A percentile compares a stretch with the other conserved stretches of the same genome.
phyloP scores from a whole-genome alignment of 2,888 invertebrate genomes.

The Mesorhabditis sp. region DNA sequence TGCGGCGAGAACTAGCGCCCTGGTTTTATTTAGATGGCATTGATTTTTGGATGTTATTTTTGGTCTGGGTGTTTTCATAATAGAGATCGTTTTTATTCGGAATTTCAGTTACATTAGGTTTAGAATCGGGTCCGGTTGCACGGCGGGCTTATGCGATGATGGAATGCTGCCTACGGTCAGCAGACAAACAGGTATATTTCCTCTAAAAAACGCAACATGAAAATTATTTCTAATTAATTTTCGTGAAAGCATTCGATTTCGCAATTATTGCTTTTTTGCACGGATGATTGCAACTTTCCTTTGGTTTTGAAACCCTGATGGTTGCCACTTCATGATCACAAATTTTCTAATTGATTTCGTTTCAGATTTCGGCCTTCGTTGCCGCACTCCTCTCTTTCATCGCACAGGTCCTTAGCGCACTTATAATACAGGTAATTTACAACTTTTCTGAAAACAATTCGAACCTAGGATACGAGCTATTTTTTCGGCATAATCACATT shows the following conservation, averaged over 20 bases:
- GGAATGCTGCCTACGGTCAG: not conserved
- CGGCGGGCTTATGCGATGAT: too few species aligned
- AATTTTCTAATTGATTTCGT: not conserved
- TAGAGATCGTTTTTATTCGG: too few species aligned
- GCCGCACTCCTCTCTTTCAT: slow-evolving; percentile 5
- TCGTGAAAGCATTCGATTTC: not conserved
- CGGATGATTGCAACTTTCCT: not conserved
- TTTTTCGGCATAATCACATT: slow-evolving; percentile 4
- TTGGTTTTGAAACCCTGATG: not conserved
- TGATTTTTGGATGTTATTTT: too few species aligned
- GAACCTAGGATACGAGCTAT: slow-evolving; percentile 1
- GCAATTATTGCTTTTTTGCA: not conserved
- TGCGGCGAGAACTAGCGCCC: too few species aligned
- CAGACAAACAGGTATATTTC: not conserved
- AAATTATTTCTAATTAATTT: not conserved
- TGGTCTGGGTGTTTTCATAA: too few species aligned
- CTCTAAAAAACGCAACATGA: slow-evolving; percentile 5
- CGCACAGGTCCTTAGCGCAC: slow-evolving; percentile 5
- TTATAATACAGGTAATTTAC: not conserved
- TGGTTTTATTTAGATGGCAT: too few species aligned
- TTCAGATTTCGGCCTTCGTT: not conserved
- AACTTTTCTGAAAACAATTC: not conserved
- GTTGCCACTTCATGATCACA: too few species aligned
- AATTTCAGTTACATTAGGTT: too few species aligned
- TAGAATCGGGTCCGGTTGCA: too few species aligned